Conservation (phyloP, 2,797 vertebrate genomes). For the Ctenopoma kingsleyae region DNA sequence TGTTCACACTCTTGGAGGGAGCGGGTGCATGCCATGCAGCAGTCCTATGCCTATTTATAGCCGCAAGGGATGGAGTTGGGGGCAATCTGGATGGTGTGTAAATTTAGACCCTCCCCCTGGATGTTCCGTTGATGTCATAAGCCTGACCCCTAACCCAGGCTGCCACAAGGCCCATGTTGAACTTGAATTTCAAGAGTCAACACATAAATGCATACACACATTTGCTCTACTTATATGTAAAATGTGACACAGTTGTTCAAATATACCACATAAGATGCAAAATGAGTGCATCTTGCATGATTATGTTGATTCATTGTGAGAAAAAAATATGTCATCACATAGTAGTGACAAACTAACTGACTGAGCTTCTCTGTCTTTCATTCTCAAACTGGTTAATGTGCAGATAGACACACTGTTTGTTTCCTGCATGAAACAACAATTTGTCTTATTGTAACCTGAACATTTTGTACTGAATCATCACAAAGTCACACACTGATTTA, state of each 20-base stretch:
- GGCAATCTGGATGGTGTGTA: conserved; percentile 72
- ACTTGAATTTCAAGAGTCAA: conserved; percentile 64
- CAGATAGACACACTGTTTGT: not conserved
- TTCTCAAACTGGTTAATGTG: not conserved
- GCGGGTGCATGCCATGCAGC: conserved; percentile 71
- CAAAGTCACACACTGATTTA: conserved; percentile 11
- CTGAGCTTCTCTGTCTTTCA: conserved; percentile 3
- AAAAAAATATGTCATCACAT: conserved; percentile 10
- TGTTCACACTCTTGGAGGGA: conserved; percentile 70
- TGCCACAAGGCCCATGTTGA: conserved; percentile 60
- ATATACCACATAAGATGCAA: not conserved
- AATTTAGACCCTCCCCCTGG: conserved; percentile 79
- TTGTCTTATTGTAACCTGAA: not conserved
- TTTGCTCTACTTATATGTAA: not conserved
- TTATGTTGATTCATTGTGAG: conserved; percentile 12
- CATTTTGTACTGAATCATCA: not conserved
- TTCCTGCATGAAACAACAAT: conserved; percentile 1
- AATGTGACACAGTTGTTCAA: not conserved
- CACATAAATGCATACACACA: conserved; percentile 6
- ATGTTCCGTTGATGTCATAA: conserved; percentile 79
- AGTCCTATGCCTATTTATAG: conserved; percentile 83
- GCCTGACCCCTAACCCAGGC: conserved; percentile 78
- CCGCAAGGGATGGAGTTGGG: conserved; percentile 64
- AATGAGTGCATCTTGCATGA: not conserved
- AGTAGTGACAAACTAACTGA: conserved; percentile 18